Evolutionary conservation across 2,888 invertebrate species (phyloP).

Genomic region (Achlya flavicornis): DNA sequence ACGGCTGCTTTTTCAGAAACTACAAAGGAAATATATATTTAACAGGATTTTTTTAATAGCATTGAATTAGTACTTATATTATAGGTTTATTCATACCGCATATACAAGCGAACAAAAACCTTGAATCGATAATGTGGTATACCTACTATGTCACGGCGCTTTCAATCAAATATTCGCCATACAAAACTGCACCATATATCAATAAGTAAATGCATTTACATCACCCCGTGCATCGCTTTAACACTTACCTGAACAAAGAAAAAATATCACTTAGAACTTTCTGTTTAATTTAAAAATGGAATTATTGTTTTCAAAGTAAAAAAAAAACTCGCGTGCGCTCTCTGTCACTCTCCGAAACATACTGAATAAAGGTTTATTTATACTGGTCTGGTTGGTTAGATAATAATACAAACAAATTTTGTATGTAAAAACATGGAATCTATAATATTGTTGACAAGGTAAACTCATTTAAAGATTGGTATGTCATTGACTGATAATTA

Average conservation of each 20-base stretch:
- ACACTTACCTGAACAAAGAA: conserved; percentile 1
- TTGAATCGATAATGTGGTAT: conserved; percentile 11
- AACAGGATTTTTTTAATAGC: too few species aligned
- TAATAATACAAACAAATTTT: conserved; percentile 17
- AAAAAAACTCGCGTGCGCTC: conserved; percentile 18
- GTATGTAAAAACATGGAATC: neutral
- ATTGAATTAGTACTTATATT: too few species aligned
- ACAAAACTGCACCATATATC: neutral
- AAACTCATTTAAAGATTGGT: too few species aligned
- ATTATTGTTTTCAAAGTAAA: neutral
- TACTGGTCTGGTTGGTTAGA: conserved; percentile 16
- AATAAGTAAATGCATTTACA: neutral
- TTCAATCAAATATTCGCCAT: neutral
- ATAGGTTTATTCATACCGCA: neutral
- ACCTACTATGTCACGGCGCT: neutral
- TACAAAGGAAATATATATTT: too few species aligned
- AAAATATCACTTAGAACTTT: neutral
- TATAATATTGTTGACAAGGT: neutral
- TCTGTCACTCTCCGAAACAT: conserved; percentile 11
- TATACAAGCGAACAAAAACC: neutral
- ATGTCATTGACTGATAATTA: too few species aligned
- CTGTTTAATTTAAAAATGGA: conserved; percentile 7
- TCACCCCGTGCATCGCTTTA: too few species aligned
- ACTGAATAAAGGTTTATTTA: conserved; percentile 23
- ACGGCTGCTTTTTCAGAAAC: too few species aligned